A percentile compares a stretch with the other conserved stretches of the same genome.
Evolutionary conservation across 2,113 vertebrate genomes (phyloP).

Genomic region (Archocentrus centrarchus): DNA sequence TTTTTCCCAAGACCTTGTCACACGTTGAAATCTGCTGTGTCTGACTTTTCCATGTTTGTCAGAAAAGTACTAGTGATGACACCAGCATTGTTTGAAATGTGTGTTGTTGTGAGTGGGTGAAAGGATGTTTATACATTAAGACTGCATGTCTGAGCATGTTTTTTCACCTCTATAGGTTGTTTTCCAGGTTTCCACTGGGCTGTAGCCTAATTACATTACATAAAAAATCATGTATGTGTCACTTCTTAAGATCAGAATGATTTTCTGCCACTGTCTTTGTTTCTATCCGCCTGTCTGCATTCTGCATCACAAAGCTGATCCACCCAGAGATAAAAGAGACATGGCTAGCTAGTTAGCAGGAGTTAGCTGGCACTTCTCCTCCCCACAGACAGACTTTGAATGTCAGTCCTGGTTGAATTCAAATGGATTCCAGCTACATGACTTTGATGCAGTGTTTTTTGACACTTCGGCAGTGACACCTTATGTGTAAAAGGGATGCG

Average conservation of each 20-base stretch:
- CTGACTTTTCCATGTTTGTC: constrained; percentile 63
- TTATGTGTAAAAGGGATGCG: constrained; percentile 26
- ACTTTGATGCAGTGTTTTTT: constrained; percentile 49
- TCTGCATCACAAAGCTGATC: constrained; percentile 41
- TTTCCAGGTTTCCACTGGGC: constrained; percentile 31
- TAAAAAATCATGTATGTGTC: not conserved
- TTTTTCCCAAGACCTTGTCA: constrained; percentile 66
- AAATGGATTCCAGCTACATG: constrained; percentile 38
- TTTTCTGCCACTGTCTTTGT: constrained; percentile 24
- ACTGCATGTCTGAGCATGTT: constrained; percentile 26
- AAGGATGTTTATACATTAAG: constrained; percentile 32
- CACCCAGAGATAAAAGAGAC: constrained; percentile 62
- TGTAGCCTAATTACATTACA: not conserved
- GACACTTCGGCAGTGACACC: constrained; percentile 29
- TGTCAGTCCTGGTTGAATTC: constrained; percentile 48
- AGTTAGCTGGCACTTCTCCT: constrained; percentile 49
- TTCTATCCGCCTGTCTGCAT: constrained; percentile 32
- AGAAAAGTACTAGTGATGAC: constrained; percentile 46
- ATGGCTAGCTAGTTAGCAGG: constrained; percentile 48
- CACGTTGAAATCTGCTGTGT: constrained; percentile 62
- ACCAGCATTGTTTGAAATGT: constrained; percentile 42
- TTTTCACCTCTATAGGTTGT: not conserved
- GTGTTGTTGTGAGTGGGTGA: not conserved
- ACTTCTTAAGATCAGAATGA: constrained; percentile 9
- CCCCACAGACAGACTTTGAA: constrained; percentile 52